These are phyloP conservation scores for Drosophila obscura DNA, from an alignment of 1,140 invertebrate species.

Conservation along the genomic window DNA sequence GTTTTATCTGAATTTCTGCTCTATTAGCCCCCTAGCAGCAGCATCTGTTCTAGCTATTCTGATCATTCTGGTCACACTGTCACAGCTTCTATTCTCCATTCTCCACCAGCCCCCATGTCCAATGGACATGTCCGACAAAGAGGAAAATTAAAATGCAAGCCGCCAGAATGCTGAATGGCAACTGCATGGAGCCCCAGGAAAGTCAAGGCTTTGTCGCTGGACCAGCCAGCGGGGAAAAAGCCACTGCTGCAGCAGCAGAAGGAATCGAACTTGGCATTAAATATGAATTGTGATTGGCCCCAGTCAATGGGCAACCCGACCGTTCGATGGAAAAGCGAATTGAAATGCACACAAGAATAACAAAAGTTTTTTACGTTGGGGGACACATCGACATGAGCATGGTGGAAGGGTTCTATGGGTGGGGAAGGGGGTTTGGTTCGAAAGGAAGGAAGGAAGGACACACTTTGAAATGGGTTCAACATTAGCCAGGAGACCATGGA, in stretches of 20 bases:
- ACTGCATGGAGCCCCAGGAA: neutral
- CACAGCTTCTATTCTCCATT: too few species aligned
- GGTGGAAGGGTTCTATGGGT: slow-evolving; percentile 11
- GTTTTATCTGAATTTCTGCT: too few species aligned
- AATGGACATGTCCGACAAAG: neutral
- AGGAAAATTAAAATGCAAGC: slow-evolving; percentile 47
- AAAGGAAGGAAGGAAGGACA: slow-evolving; percentile 45
- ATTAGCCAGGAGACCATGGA: slow-evolving; percentile 32
- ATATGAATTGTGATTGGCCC: slow-evolving; percentile 50
- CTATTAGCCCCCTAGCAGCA: too few species aligned
- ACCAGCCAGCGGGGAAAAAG: slow-evolving; percentile 24
- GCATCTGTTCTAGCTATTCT: neutral
- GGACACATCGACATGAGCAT: slow-evolving; percentile 12
- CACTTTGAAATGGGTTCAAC: slow-evolving; percentile 66
- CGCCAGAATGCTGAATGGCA: slow-evolving; percentile 18
- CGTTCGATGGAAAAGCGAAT: slow-evolving; percentile 33
- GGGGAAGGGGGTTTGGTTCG: neutral
- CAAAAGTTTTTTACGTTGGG: slow-evolving; percentile 35
- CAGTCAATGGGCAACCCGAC: slow-evolving; percentile 3
- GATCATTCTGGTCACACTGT: slow-evolving; percentile 22
- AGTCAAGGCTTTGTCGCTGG: slow-evolving; percentile 33
- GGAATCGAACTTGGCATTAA: slow-evolving; percentile 51
- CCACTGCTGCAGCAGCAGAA: slow-evolving; percentile 29
- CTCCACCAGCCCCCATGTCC: too few species aligned
- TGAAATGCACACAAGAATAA: slow-evolving; percentile 56